Evolutionary conservation across 2,888 invertebrate species (phyloP), one percentile per base, ranked within the genome.

Genomic region (Lysandra bellargus): DNA sequence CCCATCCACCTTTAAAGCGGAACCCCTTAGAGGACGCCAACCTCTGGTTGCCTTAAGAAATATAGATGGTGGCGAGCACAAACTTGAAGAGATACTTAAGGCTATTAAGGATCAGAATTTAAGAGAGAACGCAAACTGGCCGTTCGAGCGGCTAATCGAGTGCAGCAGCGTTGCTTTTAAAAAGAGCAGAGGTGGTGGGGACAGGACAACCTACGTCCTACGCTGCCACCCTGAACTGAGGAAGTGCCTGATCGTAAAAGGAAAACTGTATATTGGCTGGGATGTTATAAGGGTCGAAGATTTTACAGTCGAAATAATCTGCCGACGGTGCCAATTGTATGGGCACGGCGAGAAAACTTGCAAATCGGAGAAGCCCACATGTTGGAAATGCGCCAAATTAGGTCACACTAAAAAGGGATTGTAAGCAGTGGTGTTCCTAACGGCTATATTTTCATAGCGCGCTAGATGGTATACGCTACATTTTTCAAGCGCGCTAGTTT

Each of bases 401-500:
- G 78, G 78, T 1, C 80, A 80, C 30, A 44, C 33, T 4, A 30
- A 9, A 1, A 33, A 37, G 1, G 64, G n/a, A n/a, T n/a, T n/a
- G n/a, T n/a, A n/a, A n/a, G n/a, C n/a, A n/a, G n/a, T n/a, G n/a
- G n/a, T n/a, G n/a, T n/a, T n/a, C n/a, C n/a, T n/a, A n/a, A n/a
- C n/a, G n/a, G n/a, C n/a, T n/a, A n/a, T n/a, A n/a, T n/a, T n/a
- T n/a, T n/a, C n/a, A n/a, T n/a, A n/a, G n/a, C n/a, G n/a, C n/a
- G n/a, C n/a, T n/a, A n/a, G n/a, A n/a, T n/a, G n/a, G n/a, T n/a
- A n/a, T n/a, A n/a, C n/a, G n/a, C n/a, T n/a, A n/a, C n/a, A n/a
- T n/a, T n/a, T n/a, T n/a, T n/a, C n/a, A n/a, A n/a, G n/a, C n/a
- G n/a, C n/a, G n/a, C n/a, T n/a, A n/a, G n/a, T n/a, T n/a, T n/a